Base-by-base conservation (phyloP, 2,888 invertebrate species). In the Halocaridina rubra region DNA sequence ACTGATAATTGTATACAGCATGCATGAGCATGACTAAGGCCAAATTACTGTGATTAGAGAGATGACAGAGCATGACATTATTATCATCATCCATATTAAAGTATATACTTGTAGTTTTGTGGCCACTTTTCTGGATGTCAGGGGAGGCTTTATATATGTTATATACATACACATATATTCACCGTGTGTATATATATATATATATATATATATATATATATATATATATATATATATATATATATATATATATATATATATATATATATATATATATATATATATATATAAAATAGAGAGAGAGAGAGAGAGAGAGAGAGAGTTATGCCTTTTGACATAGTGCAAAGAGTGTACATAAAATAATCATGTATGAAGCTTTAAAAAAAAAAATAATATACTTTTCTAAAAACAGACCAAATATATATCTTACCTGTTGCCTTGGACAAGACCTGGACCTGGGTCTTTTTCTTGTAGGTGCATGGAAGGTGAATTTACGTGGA, bases 401-500 rank as follows among this genome's bases (percentile, higher is more conserved):
- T 22, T 22, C 24, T 2, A 64, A 16, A 22, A 19, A 1, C 30
- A 1, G 0, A 64, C 16, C 24, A 1, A 46, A 13, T 10, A 13
- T 46, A 13, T 10, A 13, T 46, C 24, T 74, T 13, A 74, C 72
- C 72, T 74, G 13, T 39, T 24, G 39, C 22, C 46, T 33, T 13
- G 72, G 72, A 19, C 32, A 57, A 13, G 64, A 33, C 10, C 24
- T 77, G 30, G 64, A 77, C 33, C 30, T 61, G 8, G 74, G 81
- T 30, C 53, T 53, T 8, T 16, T 13, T 10, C 71, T 57, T 5
- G 82, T 71, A 10, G 82, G 77, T 4, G 71, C 24, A 22, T 82
- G 82, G 10, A 71, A 76, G 8, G 59, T 82, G 22, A 82, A 82
- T 10, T 30, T 10, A 10, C 82, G 69, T 7, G 69, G 53, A 4